Evolutionary conservation across 2,113 vertebrate genomes (phyloP), one percentile per base, ranked within the genome.

Genomic region (Misgurnus anguillicaudatus): DNA sequence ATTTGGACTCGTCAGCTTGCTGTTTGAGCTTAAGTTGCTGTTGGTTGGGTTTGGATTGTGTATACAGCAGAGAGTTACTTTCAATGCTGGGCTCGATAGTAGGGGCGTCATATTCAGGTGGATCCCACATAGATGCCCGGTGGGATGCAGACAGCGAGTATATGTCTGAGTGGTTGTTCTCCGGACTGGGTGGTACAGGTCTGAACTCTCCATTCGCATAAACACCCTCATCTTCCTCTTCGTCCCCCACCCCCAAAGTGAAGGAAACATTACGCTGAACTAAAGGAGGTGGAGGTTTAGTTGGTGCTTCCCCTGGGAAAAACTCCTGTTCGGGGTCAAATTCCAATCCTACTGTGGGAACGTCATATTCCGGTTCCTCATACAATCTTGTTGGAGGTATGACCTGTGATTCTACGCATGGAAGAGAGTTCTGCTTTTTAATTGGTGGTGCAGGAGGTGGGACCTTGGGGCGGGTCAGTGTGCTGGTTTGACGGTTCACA

Each of bases 401-500:
- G 88, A 38, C 57, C 77, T 77, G 97, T 88, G 6, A 87, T 66
- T 0, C 86, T 86, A n/a, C 86, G 79, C 0, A 86, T 39, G 75
- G 83, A 41, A 1, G 89, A 1, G 92, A 45, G 53, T 97, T 95
- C 66, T 86, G 88, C 81, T 95, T 98, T 83, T 98, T 98, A 88
- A 94, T 94, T 75, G 97, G 97, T 4, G 97, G 97, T 1, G 96
- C 97, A 0, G 97, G 97, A 0, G 97, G 97, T 13, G 97, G 97
- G 70, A 99, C 94, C 87, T 97, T 98, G 48, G 97, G 97, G 21
- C 97, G 93, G 4, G 96, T 99, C 85, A 99, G 89, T 0, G 96
- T 99, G 91, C 96, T 99, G 38, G 93, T 96, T 75, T 96, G 93
- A 66, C 97, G 94, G 87, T 91, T 97, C 80, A 99, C 91, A 86